These are phyloP conservation scores for Tillus elongatus DNA, from an alignment of 2,888 invertebrate species.

Conservation along the genomic window DNA sequence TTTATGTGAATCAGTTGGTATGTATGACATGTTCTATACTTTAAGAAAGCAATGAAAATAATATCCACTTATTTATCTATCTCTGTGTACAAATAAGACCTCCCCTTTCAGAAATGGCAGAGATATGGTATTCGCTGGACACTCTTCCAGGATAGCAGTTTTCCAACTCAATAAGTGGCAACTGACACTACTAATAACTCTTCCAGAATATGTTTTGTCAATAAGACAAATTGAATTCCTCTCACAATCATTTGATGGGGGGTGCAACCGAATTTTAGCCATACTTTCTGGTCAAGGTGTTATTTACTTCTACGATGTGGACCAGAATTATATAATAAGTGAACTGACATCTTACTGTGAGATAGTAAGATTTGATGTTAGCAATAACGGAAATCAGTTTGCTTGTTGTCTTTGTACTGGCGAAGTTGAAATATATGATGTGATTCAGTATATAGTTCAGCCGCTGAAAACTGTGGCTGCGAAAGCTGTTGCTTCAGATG, in stretches of 20 bases:
- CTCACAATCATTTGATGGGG: constrained; percentile 54
- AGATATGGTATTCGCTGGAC: constrained; percentile 54
- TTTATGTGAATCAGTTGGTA: too few species aligned
- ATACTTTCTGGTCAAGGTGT: constrained; percentile 49
- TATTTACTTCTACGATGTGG: constrained; percentile 49
- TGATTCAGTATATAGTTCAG: constrained; percentile 29
- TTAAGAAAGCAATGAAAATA: too few species aligned
- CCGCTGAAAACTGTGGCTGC: constrained; percentile 20
- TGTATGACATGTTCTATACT: too few species aligned
- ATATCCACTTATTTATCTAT: too few species aligned
- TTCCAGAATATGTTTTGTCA: constrained; percentile 47
- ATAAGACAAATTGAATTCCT: constrained; percentile 51
- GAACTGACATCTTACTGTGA: constrained; percentile 43
- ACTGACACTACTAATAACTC: constrained; percentile 46
- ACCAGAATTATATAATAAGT: constrained; percentile 42
- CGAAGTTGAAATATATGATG: constrained; percentile 49
- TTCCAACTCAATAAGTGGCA: constrained; percentile 54
- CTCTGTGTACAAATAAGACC: too few species aligned
- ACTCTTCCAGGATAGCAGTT: constrained; percentile 46
- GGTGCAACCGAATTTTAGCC: constrained; percentile 52
- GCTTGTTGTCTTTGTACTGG: constrained; percentile 50
- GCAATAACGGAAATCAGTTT: constrained; percentile 48
- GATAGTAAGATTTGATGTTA: constrained; percentile 47
- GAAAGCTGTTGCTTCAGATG: constrained; percentile 15
- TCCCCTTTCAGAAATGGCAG: constrained; percentile 48